Conservation (phyloP, 2,113 vertebrate species). For the Plestiodon gilberti region DNA sequence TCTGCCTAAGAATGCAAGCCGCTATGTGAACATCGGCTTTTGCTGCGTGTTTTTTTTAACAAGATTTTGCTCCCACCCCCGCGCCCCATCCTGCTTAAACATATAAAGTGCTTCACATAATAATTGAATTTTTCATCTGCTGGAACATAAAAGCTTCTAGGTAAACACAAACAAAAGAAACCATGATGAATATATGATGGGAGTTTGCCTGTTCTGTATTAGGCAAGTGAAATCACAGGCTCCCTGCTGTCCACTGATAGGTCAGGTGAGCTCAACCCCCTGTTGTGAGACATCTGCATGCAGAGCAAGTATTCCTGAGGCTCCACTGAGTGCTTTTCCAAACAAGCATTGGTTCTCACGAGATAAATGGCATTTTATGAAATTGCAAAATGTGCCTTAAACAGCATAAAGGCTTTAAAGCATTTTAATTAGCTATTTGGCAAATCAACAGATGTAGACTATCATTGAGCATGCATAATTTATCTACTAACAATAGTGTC, state of each 20-base stretch:
- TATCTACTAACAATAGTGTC: constrained; percentile 64
- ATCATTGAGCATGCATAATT: constrained; percentile 63
- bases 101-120: constrained; percentile 15
- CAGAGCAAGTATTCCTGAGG: constrained; percentile 33
- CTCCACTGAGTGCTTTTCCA: constrained; percentile 50
- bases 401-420: constrained; percentile 63
- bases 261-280: constrained; percentile 16
- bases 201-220: constrained; percentile 15
- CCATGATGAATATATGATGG: neutral
- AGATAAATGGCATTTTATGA: constrained; percentile 69
- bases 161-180: constrained; percentile 33
- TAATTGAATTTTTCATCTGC: constrained; percentile 38
- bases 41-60: neutral
- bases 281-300: constrained; percentile 34
- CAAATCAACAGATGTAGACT: constrained; percentile 70
- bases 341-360: constrained; percentile 53
- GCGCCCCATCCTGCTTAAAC: neutral
- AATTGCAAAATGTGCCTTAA: constrained; percentile 70
- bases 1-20: constrained; percentile 19
- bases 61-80: no score
- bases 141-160: constrained; percentile 4
- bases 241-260: constrained; percentile 1
- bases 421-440: constrained; percentile 72
- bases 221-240: neutral
- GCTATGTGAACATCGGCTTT: neutral